Conservation (phyloP, 2,113 vertebrate species). For the Carollia perspicillata region DNA sequence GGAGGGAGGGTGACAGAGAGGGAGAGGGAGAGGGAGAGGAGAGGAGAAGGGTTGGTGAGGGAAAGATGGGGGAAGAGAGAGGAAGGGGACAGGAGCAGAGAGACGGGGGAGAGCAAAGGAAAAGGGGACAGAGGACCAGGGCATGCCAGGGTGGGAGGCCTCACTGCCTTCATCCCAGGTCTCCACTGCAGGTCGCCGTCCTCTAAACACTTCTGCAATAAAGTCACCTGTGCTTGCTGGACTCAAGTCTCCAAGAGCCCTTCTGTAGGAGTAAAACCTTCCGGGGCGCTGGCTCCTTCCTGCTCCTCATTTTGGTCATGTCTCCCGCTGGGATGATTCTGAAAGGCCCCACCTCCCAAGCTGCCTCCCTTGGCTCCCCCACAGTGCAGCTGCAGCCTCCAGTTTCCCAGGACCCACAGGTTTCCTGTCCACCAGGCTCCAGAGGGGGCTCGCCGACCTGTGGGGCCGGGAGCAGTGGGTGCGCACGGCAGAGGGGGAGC, state of each 20-base stretch:
- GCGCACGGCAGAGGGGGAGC: rapidly evolving
- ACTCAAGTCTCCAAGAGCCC: background rate
- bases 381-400: rapidly evolving
- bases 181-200: background rate
- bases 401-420: too few species aligned
- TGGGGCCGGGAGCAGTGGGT: rapidly evolving
- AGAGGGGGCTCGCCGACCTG: background rate
- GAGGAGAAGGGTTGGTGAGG: too few species aligned
- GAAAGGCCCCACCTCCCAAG: background rate
- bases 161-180: background rate
- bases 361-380: background rate
- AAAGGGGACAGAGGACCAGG: too few species aligned
- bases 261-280: background rate
- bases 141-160: too few species aligned
- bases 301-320: background rate
- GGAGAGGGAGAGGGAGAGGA: background rate
- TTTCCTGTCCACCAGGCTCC: background rate
- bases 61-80: background rate
- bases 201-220: background rate
- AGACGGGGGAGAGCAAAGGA: background rate
- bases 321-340: background rate
- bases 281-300: background rate
- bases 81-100: background rate
- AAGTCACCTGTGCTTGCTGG: background rate
- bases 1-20: rapidly evolving